These are phyloP conservation scores for Harmothoe impar DNA, from an alignment of 2,888 invertebrate genomes.

Conservation along the genomic window DNA sequence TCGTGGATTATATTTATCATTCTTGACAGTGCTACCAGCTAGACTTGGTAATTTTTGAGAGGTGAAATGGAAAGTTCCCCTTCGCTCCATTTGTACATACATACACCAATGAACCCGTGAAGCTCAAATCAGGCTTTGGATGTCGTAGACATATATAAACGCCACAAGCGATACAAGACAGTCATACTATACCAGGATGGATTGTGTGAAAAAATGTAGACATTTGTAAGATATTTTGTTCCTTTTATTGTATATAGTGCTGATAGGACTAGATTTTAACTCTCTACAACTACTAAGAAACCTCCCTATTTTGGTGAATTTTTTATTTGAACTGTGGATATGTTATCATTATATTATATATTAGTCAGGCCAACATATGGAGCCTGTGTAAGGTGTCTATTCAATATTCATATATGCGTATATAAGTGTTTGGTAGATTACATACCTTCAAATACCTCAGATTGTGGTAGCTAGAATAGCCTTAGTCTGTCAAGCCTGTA, in stretches of 20 bases:
- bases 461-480: slow-evolving; percentile 2
- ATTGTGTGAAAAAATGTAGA: neutral
- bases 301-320: neutral
- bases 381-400: neutral
- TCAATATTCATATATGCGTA: neutral
- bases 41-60: neutral
- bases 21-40: neutral
- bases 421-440: slow-evolving; percentile 15
- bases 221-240: slow-evolving; percentile 18
- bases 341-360: neutral
- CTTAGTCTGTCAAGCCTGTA: neutral
- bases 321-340: neutral
- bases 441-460: neutral
- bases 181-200: neutral
- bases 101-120: neutral
- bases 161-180: neutral
- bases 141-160: neutral
- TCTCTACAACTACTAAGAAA: neutral
- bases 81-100: slow-evolving; percentile 2
- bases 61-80: neutral
- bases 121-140: neutral
- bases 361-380: neutral
- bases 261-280: neutral
- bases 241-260: neutral
- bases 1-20: neutral